Conservation (phyloP, 2,888 invertebrate species). For the Branchellion lobata region DNA sequence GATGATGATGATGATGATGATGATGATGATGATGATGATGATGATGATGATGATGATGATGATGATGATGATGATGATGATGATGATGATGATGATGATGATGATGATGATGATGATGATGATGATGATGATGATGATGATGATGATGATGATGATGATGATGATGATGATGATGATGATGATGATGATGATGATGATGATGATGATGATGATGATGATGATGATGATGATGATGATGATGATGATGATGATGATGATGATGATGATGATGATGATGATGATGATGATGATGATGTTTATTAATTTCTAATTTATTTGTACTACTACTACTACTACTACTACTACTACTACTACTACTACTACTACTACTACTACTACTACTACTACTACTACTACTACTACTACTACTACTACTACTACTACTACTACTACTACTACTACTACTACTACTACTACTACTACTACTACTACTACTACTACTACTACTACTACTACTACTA, state of each 20-base stretch:
- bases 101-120: background rate
- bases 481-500: slow-evolving; percentile 29
- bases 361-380: too few species aligned
- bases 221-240: slow-evolving; percentile 37
- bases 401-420: slow-evolving; percentile 1
- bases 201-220: slow-evolving; percentile 17
- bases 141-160: background rate
- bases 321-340: too few species aligned
- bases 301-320: background rate
- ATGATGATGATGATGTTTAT: slow-evolving; percentile 15
- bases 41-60: slow-evolving; percentile 21
- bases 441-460: slow-evolving; percentile 29
- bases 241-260: slow-evolving; percentile 26
- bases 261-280: slow-evolving; percentile 12
- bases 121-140: background rate
- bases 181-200: slow-evolving; percentile 13
- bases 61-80: slow-evolving; percentile 28
- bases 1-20: slow-evolving; percentile 28
- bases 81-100: background rate
- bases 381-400: too few species aligned
- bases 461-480: slow-evolving; percentile 29
- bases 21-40: slow-evolving; percentile 24
- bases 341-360: too few species aligned
- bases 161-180: background rate
- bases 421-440: slow-evolving; percentile 29